These are phyloP conservation scores for Pristionchus entomophagus DNA, from an alignment of 2,888 invertebrate genomes.

Conservation along the genomic window DNA sequence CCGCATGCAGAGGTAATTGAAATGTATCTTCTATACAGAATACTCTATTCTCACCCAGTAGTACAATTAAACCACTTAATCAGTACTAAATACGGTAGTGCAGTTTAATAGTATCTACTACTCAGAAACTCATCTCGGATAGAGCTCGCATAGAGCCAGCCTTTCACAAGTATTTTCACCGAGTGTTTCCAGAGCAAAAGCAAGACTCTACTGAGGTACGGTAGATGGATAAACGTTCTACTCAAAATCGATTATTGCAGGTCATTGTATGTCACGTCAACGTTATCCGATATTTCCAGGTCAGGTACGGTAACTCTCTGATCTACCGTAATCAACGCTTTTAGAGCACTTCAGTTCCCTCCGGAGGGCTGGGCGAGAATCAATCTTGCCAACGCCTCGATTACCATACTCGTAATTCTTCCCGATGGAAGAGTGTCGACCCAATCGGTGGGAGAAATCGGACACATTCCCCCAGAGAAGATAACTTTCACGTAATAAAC, in stretches of 20 bases:
- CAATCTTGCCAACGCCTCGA: constrained; percentile 90
- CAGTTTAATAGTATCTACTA: too few species aligned
- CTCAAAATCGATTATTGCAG: neutral
- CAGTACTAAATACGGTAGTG: neutral
- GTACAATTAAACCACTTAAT: neutral
- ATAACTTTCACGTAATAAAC: constrained; percentile 72
- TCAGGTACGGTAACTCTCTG: constrained; percentile 81
- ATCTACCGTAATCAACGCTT: constrained; percentile 50
- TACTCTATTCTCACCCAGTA: neutral
- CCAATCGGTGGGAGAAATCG: constrained; percentile 88
- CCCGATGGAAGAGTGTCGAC: constrained; percentile 90
- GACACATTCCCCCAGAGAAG: constrained; percentile 87
- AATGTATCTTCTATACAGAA: too few species aligned
- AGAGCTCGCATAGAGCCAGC: constrained; percentile 80
- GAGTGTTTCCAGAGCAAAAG: constrained; percentile 87
- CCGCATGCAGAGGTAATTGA: constrained; percentile 82
- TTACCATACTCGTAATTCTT: constrained; percentile 88
- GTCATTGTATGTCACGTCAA: constrained; percentile 96
- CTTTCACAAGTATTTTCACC: constrained; percentile 91
- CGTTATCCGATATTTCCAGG: constrained; percentile 95
- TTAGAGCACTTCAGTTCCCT: constrained; percentile 93
- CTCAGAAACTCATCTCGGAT: too few species aligned
- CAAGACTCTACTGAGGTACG: constrained; percentile 87
- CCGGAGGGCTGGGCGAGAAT: constrained; percentile 97
- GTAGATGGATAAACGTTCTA: too few species aligned